A percentile compares a stretch with the other conserved stretches of the same genome.
These are phyloP conservation scores for Cyclophora punctaria DNA, from an alignment of 2,888 invertebrate species.

Conservation along the genomic window DNA sequence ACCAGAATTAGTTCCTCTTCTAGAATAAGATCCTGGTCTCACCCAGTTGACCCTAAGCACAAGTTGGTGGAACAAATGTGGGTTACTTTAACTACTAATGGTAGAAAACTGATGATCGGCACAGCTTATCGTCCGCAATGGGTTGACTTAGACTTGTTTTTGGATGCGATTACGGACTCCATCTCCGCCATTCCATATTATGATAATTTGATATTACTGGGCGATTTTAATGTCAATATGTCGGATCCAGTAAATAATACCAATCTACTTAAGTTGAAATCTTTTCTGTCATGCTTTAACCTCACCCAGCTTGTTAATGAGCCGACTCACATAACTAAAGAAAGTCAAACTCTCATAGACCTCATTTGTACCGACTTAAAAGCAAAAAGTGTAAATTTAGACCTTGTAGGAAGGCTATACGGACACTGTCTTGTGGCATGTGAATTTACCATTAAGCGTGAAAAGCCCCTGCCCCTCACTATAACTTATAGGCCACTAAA, in stretches of 20 bases:
- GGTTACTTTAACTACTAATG: conserved; percentile 1
- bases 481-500: conserved; percentile 1
- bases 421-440: conserved; percentile 1
- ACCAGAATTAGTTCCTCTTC: too few relatives aligned
- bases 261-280: neutral
- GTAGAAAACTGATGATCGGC: conserved; percentile 3
- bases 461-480: neutral
- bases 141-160: conserved; percentile 7
- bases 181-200: neutral
- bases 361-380: neutral
- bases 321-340: conserved; percentile 2
- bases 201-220: conserved; percentile 3
- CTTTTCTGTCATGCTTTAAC: neutral
- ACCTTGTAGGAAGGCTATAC: neutral
- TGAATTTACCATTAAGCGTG: neutral
- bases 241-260: conserved; percentile 1
- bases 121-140: conserved; percentile 11
- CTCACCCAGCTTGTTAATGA: neutral
- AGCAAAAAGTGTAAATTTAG: neutral
- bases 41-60: neutral
- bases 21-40: neutral
- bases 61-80: conserved; percentile 8
- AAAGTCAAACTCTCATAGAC: neutral
- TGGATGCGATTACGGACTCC: conserved; percentile 6
- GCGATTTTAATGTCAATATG: neutral